Evolutionary conservation across 23 tunicate species (phyloP), one percentile per base, ranked within the genome.

Genomic region (Pegea sp.): DNA sequence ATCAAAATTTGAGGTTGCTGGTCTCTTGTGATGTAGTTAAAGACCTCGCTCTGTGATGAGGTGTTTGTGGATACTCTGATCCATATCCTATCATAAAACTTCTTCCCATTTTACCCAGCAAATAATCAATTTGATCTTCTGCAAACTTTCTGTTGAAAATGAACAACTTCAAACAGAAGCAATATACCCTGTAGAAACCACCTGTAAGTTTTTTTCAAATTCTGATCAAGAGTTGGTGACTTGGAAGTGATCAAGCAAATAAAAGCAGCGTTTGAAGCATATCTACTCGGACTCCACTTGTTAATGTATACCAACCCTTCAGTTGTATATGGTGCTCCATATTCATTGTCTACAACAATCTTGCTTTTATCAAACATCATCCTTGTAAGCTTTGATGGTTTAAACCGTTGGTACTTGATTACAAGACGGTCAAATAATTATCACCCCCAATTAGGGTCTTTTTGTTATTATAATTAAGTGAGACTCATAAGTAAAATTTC

Each of bases 31-130:
- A 38, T 38, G 46, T 8, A 38, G 46, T 38, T 8, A 11, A 22
- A 4, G 38, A 81, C 93, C 93, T 74, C 3, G 77, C 72, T 63
- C 77, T 74, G 61, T 88, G 97, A 49, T 75, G 86, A 8, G 90
- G 78, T 29, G 64, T 51, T 13, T 16, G 31, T 0, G 97, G 97
- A 48, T 63, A 88, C 6, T 54, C 70, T 1, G 18, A 56, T n/a
- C 97, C 97, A 48, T 64, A 76, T 6, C 88, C 97, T 33, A 88
- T 38, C 21, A 88, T 67, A 49, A 56, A 88, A 60, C 88, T 75
- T 42, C 38, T 54, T 24, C 97, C 97, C 3, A 71, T 75, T 61
- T 57, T 69, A 1, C 97, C 97, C 5, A 88, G 80, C 46, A 88
- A 46, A 49, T 88, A 88, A 49, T 88, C 89, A 31, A 75, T 49